These are phyloP conservation scores for Dicaeum eximium DNA, from an alignment of 2,113 vertebrate species.

Conservation along the genomic window DNA sequence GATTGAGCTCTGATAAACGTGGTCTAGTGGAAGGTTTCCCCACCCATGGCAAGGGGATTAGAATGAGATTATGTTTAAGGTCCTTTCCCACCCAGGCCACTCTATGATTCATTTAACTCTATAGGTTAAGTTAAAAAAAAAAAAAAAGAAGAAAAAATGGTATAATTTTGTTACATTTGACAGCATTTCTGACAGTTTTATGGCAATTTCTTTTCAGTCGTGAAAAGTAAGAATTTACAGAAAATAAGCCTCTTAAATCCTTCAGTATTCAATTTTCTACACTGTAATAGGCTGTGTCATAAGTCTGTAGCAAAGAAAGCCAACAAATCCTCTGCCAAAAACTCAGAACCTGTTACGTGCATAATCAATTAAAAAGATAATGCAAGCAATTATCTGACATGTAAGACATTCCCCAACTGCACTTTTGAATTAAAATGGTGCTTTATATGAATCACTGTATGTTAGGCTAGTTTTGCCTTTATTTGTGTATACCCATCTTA, in stretches of 20 bases:
- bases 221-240: neutral
- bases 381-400: neutral
- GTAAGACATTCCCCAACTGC: neutral
- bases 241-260: neutral
- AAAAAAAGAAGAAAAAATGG: rapidly evolving
- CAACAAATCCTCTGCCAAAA: neutral
- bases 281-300: neutral
- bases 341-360: neutral
- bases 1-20: neutral
- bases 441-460: neutral
- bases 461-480: neutral
- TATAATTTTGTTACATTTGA: neutral
- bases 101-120: neutral
- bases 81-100: neutral
- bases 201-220: neutral
- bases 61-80: neutral
- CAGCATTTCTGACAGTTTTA: neutral
- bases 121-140: neutral
- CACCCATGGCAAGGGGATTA: neutral
- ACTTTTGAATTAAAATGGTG: neutral
- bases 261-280: neutral
- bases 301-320: neutral
- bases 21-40: neutral
- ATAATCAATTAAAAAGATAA: neutral
- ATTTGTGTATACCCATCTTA: neutral